Evolutionary conservation across 2,888 invertebrate genomes (phyloP).

Genomic region (Sphecodes monilicornis): DNA sequence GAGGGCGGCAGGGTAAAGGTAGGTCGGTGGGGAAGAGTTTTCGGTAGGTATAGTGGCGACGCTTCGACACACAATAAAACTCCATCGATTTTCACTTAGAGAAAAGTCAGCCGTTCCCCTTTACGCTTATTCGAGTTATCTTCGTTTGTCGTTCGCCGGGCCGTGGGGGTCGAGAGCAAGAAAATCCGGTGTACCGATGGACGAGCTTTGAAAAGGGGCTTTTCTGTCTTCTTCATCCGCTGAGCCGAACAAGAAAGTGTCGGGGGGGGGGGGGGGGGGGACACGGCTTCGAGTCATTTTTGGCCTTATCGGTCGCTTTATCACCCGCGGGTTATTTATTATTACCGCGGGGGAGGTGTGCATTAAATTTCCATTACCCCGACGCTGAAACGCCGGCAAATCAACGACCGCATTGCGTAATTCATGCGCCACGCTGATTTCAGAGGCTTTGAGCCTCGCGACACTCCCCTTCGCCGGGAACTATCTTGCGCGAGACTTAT

Average conservation of each 20-base stretch:
- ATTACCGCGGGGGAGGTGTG: constrained; percentile 54
- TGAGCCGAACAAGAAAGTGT: neutral
- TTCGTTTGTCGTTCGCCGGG: constrained; percentile 68
- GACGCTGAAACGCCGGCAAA: constrained; percentile 57
- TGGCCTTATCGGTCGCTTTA: constrained; percentile 55
- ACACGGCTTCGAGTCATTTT: constrained; percentile 54
- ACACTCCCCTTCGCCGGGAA: neutral
- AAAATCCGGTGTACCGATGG: constrained; percentile 16
- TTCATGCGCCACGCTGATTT: constrained; percentile 56
- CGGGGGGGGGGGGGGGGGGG: neutral
- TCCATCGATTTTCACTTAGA: constrained; percentile 78
- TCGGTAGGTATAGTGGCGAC: constrained; percentile 9
- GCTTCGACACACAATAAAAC: constrained; percentile 71
- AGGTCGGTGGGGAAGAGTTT: constrained; percentile 26
- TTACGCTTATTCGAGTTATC: constrained; percentile 79
- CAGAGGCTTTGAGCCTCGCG: neutral
- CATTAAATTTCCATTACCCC: constrained; percentile 74
- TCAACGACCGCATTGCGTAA: constrained; percentile 55
- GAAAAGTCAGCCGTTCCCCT: constrained; percentile 73
- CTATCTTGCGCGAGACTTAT: constrained; percentile 4
- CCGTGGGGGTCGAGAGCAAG: neutral
- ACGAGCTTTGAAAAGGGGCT: constrained; percentile 6
- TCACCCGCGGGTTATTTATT: constrained; percentile 69
- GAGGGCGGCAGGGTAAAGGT: neutral
- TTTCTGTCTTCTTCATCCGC: constrained; percentile 56